phyloP scores from a whole-genome alignment of 2,888 invertebrate genomes.

The Drosophila paucipuncta region DNA sequence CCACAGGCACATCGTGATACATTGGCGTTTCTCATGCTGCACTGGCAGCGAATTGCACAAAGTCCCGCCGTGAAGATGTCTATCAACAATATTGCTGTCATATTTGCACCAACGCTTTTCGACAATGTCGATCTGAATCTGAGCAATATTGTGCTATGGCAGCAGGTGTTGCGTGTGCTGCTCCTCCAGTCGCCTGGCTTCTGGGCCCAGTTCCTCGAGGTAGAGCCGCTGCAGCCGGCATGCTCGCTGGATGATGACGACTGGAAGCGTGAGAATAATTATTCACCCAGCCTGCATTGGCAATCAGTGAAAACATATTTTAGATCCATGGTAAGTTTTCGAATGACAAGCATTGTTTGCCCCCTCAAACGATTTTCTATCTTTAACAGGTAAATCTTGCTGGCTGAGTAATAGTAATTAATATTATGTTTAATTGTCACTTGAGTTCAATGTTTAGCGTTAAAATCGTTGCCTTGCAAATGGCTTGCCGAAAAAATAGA shows the following conservation, averaged over 20 bases:
- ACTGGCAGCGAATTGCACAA: conserved; percentile 70
- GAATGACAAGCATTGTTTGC: fast-evolving
- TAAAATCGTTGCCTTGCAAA: background rate
- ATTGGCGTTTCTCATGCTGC: conserved; percentile 66
- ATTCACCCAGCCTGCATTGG: conserved; percentile 56
- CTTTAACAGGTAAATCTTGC: conserved; percentile 54
- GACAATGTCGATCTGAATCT: conserved; percentile 65
- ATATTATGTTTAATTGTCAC: background rate
- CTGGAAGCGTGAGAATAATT: conserved; percentile 42
- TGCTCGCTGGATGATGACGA: conserved; percentile 46
- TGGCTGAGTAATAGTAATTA: conserved; percentile 26
- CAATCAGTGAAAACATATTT: conserved; percentile 64
- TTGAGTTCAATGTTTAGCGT: conserved; percentile 2
- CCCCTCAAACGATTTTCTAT: background rate
- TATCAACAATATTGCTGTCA: conserved; percentile 59
- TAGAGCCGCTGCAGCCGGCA: conserved; percentile 43
- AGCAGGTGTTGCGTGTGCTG: conserved; percentile 53
- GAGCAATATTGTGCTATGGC: conserved; percentile 63
- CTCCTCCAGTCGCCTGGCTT: conserved; percentile 50
- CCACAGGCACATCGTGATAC: conserved; percentile 65
- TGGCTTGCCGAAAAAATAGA: background rate
- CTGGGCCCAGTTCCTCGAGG: conserved; percentile 67
- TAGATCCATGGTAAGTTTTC: conserved; percentile 66
- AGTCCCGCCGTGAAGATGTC: conserved; percentile 66
- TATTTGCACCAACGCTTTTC: conserved; percentile 69